Base-by-base conservation (phyloP, 2,888 invertebrate species). In the Nephrotoma guestfalica region DNA sequence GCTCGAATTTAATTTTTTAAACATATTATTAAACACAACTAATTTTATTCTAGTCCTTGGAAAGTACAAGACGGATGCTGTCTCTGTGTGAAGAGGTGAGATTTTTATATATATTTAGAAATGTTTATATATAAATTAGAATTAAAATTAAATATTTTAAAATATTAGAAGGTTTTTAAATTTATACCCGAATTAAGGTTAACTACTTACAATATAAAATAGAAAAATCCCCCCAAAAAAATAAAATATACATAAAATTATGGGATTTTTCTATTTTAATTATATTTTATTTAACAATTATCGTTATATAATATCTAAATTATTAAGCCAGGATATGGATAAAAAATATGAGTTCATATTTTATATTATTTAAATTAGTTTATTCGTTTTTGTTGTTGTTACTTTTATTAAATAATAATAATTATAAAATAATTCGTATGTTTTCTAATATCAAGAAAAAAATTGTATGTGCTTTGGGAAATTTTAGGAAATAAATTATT, bases 41-140 rank as follows among this genome's bases (percentile, higher is more conserved):
- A 43, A 88, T 89, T 88, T 90, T 88, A 91, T 90, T 96, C 91
- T 94, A 96, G 97, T 97, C 97, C 86, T 92, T 97, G 94, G 97
- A 97, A 92, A 96, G 97, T 90, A 97, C 97, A 88, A 94, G 97
- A 90, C 96, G 97, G 90, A 97, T 97, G 97, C 94, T 97, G 93
- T 94, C 95, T 89, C 94, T 97, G 92, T 97, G 97, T 92, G 97
- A 97, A 93, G 97, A 97, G 96, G 97, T 97, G 93, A 95, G 95
- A 92, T 89, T 85, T 13, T 30, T 30, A 30, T 2, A 30, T 30
- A 41, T 5, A 15, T 13, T 71, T 30, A 7, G 6, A 71, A 2
- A 83, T 45, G 51, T 43, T 4, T 83, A 86, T 86, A 85, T 40
- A 18, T 86, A 87, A 71, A 51, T 42, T 86, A 57, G 18, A 71